These are phyloP conservation scores for Phorcus lineatus DNA, from an alignment of 2,888 invertebrate genomes.

Conservation along the genomic window DNA sequence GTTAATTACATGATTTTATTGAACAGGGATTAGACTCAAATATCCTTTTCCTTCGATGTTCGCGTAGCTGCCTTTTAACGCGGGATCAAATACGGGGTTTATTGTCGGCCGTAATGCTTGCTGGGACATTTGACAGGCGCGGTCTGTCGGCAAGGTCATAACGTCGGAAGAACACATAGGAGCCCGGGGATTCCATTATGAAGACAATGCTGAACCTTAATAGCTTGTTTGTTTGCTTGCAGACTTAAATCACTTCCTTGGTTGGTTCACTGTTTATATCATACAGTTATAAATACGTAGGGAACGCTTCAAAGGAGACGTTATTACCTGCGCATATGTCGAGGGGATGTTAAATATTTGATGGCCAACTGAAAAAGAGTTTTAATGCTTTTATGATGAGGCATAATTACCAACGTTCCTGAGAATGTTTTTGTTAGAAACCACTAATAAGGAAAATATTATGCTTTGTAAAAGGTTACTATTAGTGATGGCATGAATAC, in stretches of 20 bases:
- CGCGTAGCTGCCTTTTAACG: constrained; percentile 1
- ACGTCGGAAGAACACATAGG: not conserved
- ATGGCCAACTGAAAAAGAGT: too few relatives aligned
- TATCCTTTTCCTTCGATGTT: not conserved
- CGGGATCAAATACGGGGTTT: constrained; percentile 12
- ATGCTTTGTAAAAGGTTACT: too few relatives aligned
- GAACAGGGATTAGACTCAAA: too few relatives aligned
- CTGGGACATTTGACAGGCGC: not conserved
- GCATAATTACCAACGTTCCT: too few relatives aligned
- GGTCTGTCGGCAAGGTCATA: not conserved
- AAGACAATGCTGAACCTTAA: not conserved
- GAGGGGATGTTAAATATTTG: too few relatives aligned
- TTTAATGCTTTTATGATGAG: too few relatives aligned
- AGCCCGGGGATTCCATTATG: not conserved
- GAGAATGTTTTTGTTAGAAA: too few relatives aligned
- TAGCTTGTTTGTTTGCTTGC: not conserved
- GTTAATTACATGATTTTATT: too few relatives aligned
- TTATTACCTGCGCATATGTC: not conserved
- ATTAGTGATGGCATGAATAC: too few relatives aligned
- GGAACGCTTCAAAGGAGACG: not conserved
- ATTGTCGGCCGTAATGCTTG: not conserved
- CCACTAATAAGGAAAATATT: too few relatives aligned
- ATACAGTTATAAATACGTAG: not conserved
- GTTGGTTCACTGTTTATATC: not conserved
- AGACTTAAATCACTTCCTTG: not conserved